Base-by-base conservation (phyloP, 2,888 invertebrate genomes). In the Diploptera punctata region DNA sequence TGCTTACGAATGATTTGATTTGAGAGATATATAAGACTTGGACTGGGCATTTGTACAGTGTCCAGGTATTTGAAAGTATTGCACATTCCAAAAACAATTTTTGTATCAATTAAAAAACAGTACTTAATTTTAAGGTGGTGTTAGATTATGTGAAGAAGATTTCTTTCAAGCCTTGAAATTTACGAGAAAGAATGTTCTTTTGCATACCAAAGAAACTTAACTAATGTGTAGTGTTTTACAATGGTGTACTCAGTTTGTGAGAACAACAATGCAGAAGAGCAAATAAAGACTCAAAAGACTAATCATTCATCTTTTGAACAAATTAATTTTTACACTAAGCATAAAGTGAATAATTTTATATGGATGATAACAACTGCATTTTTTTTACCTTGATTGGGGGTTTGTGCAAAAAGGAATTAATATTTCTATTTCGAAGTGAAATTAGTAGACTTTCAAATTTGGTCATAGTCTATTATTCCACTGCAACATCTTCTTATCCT, bases 151-250 rank as follows among this genome's bases (percentile, higher is more conserved):
- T 3, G n/a, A 24, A 57, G 16, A 57, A 10, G 3, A 57, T 54
- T 3, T 29, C 19, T 21, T 21, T 26, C 21, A n/a, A n/a, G 13
- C 57, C 31, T 57, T 57, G n/a, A 16, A 29, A 57, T 13, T 57
- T n/a, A 57, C n/a, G n/a, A 1, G 29, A 57, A 57, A n/a, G 21
- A 31, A n/a, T 57, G 57, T 57, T 57, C 29, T 57, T 54, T 57
- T 29, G 57, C 57, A 29, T 57, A 57, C 57, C 57, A 57, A 57
- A 57, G 57, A 57, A 29, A 29, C 31, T 13, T 57, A n/a, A 57
- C 33, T 29, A 4, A 21, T 19, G 49, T 4, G 29, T 54, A 54
- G 54, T 54, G 26, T 26, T 54, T 26, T 54, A 9, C 10, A 54
- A 26, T 24, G 54, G n/a, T 7, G 3, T 54, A 7, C 26, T 24